Base-by-base conservation (phyloP, 2,113 vertebrate genomes). In the Corythornis vintsioides region DNA sequence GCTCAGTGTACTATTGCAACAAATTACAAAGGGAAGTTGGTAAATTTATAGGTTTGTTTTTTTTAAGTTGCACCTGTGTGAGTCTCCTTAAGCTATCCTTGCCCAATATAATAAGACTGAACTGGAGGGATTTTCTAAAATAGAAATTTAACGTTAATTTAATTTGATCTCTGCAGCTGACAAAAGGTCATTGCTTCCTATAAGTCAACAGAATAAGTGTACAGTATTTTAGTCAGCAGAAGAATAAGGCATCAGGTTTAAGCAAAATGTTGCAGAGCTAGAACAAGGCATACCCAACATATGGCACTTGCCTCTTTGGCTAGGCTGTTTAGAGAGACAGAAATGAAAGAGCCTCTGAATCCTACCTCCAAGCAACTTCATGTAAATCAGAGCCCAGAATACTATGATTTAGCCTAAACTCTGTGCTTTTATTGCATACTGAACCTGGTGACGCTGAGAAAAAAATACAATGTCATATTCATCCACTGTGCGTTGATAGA, bases 391-490 rank as follows among this genome's bases (percentile, higher is more conserved):
- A 76, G 56, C n/a, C 33, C 42, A 33, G 26, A 6, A 25, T 69
- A 4, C 11, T 16, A 19, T 40, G 48, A 78, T 72, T 78, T 57
- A 77, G 16, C 21, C 65, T 67, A 31, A 91, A 74, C 40, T 67
- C 38, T 48, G 48, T 85, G 76, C 52, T 85, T 87, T 91, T 83
- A 65, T 83, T 69, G 18, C 48, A 45, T 80, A 26, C 35, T 91
- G 67, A 87, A 77, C 78, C 53, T 83, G 72, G 64, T 91, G 91
- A 50, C 72, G 80, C 80, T 2, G 38, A 69, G 75, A 60, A 66
- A 90, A 93, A 94, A 93, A 93, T 93, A 29, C 78, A 53, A 33
- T 91, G 85, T 93, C 91, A 96, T 96, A 93, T 90, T 91, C 75
- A 92, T 77, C 69, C 69, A 15, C 20, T 65, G 29, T 56, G 40